Conservation (phyloP, 1,140 invertebrate species). For the Spodoptera frugiperda region DNA sequence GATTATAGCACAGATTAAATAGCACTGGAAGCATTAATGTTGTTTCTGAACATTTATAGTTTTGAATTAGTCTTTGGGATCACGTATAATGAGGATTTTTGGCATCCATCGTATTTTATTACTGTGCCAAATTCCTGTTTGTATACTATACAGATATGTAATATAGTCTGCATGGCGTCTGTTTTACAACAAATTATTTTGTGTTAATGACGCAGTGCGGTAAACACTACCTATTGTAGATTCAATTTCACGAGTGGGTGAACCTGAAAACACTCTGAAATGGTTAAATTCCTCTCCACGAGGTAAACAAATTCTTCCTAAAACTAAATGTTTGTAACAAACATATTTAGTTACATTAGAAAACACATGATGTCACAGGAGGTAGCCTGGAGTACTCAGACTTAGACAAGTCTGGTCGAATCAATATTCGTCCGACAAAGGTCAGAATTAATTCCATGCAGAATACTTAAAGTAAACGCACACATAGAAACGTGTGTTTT, state of each 20-base stretch:
- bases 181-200: not conserved
- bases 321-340: too few species aligned
- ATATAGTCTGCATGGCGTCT: not conserved
- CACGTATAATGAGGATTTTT: not conserved
- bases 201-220: not conserved
- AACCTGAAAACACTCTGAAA: not conserved
- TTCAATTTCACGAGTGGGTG: not conserved
- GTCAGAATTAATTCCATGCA: constrained; percentile 36
- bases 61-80: not conserved
- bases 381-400: not conserved
- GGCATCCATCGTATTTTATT: not conserved
- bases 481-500: not conserved
- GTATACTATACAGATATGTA: too few species aligned
- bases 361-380: not conserved
- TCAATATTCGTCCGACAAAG: constrained; percentile 14
- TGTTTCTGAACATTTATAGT: constrained; percentile 1
- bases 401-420: not conserved
- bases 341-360: not conserved
- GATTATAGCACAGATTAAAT: not conserved
- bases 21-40: not conserved
- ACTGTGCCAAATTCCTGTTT: not conserved
- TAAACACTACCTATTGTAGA: not conserved
- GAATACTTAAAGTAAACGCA: not conserved
- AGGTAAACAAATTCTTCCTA: too few species aligned
- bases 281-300: not conserved